Evolutionary conservation across 2,888 invertebrate species (phyloP).

Genomic region (Oxytorus armatus): DNA sequence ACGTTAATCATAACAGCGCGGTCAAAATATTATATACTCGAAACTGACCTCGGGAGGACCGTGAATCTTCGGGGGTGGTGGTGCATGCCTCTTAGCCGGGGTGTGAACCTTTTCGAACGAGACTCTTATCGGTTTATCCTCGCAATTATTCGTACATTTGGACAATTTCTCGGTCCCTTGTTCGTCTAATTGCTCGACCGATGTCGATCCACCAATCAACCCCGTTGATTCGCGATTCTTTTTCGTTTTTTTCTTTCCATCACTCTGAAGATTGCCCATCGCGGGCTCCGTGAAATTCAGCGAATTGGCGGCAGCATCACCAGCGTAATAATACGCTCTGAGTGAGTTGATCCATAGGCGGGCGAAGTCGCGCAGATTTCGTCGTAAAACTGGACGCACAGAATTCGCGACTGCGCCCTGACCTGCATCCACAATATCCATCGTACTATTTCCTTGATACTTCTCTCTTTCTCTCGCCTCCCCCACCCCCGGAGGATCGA

Average conservation of each 20-base stretch:
- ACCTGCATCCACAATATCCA: slow-evolving; percentile 62
- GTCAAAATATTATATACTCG: slow-evolving; percentile 1
- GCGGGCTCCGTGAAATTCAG: slow-evolving; percentile 45
- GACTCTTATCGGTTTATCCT: slow-evolving; percentile 63
- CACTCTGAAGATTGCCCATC: slow-evolving; percentile 84
- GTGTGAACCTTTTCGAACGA: slow-evolving; percentile 76
- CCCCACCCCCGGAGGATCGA: slow-evolving; percentile 38
- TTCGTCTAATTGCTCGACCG: slow-evolving; percentile 44
- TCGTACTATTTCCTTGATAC: slow-evolving; percentile 31
- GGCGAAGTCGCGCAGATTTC: slow-evolving; percentile 75
- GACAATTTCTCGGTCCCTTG: slow-evolving; percentile 55
- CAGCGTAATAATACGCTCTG: slow-evolving; percentile 69
- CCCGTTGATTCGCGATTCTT: slow-evolving; percentile 70
- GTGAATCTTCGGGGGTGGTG: slow-evolving; percentile 73
- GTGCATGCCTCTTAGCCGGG: slow-evolving; percentile 79
- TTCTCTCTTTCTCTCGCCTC: slow-evolving; percentile 12
- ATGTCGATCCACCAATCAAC: slow-evolving; percentile 44
- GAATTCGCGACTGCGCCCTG: slow-evolving; percentile 75
- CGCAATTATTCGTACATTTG: slow-evolving; percentile 62
- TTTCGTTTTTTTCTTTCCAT: slow-evolving; percentile 78
- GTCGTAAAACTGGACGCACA: slow-evolving; percentile 66
- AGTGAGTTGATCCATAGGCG: slow-evolving; percentile 75
- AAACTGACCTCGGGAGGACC: slow-evolving; percentile 68
- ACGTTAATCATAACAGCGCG: slow-evolving; percentile 10
- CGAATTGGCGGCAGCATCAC: slow-evolving; percentile 55